Evolutionary conservation across 35 echinoderm and acorn worm species (phyloP), one percentile per base, ranked within the genome.

Genomic region (Ophioderma brevispina): DNA sequence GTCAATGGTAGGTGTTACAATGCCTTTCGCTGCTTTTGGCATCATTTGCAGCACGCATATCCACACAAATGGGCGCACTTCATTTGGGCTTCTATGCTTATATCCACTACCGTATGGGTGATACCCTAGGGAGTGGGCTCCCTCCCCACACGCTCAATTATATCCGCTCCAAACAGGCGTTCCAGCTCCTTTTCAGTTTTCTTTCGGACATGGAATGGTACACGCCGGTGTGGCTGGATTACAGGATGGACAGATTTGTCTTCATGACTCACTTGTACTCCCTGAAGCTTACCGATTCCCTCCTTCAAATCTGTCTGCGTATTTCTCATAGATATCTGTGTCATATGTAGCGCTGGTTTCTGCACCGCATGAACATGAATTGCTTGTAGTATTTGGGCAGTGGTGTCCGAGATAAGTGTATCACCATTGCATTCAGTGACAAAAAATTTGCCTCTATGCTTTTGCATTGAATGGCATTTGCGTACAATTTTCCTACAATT

Each of bases 1-100:
- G 43, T 91, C 88, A 78, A 87, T 87, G 13, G 93, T 94, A 23
- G 93, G 93, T 17, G 88, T 94, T 23, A 91, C 77, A n/a, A 50
- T 94, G 89, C 14, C 93, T 36, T 94, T 94, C 89, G 0, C 89
- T 32, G 21, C 37, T 15, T 14, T 91, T 91, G 0, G 88, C 93
- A 31, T 80, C 81, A 59, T 94, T 91, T 13, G 89, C 75, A 6
- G 33, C 32, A n/a, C 88, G 70, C 88, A 91, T 94, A 76, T 91
- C 88, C 0, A 94, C 82, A 38, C 76, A 91, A 11, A 94, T 70
- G n/a, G n/a, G 39, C 92, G 46, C 31, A 91, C 86, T n/a, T 90
- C 46, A 30, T 78, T 59, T 21, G 80, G 87, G 28, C 80, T 50
- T 79, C 85, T 94, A 25, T 87, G 92, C 46, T 94, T 90, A 2